phyloP scores from a whole-genome alignment of 2,888 invertebrate genomes.

The Caradrina clavipalpis region DNA sequence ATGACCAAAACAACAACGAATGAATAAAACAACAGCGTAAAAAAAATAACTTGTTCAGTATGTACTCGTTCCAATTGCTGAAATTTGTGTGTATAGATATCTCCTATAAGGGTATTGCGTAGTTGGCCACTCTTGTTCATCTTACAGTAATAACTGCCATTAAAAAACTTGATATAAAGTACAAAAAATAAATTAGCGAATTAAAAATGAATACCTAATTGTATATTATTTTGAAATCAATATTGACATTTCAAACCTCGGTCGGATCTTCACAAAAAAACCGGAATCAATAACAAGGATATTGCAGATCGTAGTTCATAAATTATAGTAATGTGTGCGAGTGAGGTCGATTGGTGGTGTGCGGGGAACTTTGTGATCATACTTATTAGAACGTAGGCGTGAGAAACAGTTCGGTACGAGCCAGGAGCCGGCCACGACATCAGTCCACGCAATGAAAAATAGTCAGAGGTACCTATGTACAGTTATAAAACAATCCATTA shows the following conservation, averaged over 20 bases:
- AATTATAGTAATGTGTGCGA: conserved; percentile 18
- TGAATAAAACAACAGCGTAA: too few relatives aligned
- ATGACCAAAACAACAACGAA: too few relatives aligned
- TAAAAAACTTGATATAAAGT: too few relatives aligned
- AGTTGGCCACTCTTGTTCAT: neutral
- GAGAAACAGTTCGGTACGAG: too few relatives aligned
- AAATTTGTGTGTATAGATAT: too few relatives aligned
- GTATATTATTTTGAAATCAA: neutral
- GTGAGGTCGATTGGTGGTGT: conserved; percentile 43
- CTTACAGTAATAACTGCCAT: neutral
- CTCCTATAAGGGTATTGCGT: too few relatives aligned
- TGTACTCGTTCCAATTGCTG: too few relatives aligned
- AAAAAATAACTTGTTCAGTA: too few relatives aligned
- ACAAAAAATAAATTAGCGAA: neutral
- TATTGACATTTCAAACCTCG: conserved; percentile 26
- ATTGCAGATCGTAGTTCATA: conserved; percentile 21
- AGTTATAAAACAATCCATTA: too few relatives aligned
- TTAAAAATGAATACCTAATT: neutral
- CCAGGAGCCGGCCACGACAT: neutral
- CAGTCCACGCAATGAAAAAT: neutral
- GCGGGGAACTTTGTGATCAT: conserved; percentile 17
- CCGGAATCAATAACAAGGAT: conserved; percentile 44
- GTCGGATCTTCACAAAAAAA: conserved; percentile 32
- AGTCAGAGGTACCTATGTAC: too few relatives aligned
- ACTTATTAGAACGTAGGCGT: neutral